A percentile compares a stretch with the other conserved stretches of the same genome.
These are phyloP conservation scores for Xenopus tropicalis DNA, from an alignment of 2,113 vertebrate genomes.

Conservation along the genomic window DNA sequence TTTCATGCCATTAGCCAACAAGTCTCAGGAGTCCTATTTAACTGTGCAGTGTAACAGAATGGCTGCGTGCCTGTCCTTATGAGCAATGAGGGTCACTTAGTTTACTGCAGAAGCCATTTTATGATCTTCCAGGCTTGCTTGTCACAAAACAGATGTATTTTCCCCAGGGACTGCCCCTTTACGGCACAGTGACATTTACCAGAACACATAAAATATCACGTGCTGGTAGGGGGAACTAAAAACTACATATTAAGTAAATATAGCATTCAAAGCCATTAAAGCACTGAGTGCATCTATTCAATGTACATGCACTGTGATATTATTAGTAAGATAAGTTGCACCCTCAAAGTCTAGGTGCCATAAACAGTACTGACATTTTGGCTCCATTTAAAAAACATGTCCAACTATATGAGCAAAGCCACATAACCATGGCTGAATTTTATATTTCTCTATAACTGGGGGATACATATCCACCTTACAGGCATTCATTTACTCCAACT, in stretches of 20 bases:
- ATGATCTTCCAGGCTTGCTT: not conserved
- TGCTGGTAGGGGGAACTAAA: constrained; percentile 14
- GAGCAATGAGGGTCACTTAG: constrained; percentile 22
- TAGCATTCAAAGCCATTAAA: too few species aligned
- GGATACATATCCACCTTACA: too few species aligned
- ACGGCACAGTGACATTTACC: constrained; percentile 33
- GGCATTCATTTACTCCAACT: too few species aligned
- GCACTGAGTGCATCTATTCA: too few species aligned
- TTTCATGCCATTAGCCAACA: constrained; percentile 4
- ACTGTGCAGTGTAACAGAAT: constrained; percentile 8
- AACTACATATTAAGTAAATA: not conserved
- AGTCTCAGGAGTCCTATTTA: constrained; percentile 9
- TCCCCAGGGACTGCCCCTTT: constrained; percentile 19
- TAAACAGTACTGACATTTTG: too few species aligned
- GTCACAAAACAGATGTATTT: constrained; percentile 31
- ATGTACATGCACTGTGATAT: too few species aligned
- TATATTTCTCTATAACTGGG: too few species aligned
- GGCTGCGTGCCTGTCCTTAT: not conserved
- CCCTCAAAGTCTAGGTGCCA: too few species aligned
- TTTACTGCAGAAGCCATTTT: constrained; percentile 5
- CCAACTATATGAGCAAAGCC: too few species aligned
- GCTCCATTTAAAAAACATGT: too few species aligned
- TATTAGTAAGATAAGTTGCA: too few species aligned
- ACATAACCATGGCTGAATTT: too few species aligned
- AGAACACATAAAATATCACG: constrained; percentile 8